These are phyloP conservation scores for Lepidurus apus DNA, from an alignment of 1,140 invertebrate genomes.

Conservation along the genomic window DNA sequence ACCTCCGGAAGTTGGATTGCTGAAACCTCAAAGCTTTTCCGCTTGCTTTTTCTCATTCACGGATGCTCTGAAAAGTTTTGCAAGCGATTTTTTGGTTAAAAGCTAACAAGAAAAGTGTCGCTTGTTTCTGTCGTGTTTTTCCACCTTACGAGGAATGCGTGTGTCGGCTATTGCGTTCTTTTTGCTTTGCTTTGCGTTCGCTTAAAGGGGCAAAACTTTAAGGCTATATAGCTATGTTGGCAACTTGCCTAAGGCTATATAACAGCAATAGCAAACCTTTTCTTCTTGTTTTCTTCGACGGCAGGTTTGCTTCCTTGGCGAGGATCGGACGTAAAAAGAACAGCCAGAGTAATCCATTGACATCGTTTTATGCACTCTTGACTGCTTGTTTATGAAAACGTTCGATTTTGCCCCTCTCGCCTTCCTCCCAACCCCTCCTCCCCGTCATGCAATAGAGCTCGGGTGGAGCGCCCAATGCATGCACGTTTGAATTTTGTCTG, in stretches of 20 bases:
- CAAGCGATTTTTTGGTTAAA: neutral
- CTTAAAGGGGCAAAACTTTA: neutral
- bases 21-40: too few relatives aligned
- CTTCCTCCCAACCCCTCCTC: neutral
- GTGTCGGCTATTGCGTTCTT: neutral
- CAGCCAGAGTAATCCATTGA: neutral
- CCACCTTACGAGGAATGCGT: neutral
- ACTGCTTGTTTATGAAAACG: conserved; percentile 18
- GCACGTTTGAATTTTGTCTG: too few relatives aligned
- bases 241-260: neutral
- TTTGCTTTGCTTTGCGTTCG: neutral
- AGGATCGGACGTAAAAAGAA: neutral
- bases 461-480: neutral
- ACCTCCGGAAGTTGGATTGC: too few relatives aligned
- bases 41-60: neutral
- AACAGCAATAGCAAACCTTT: neutral
- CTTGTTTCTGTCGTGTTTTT: neutral
- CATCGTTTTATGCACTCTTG: conserved; percentile 19
- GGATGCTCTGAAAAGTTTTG: neutral
- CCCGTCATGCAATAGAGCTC: neutral
- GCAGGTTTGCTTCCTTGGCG: neutral
- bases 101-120: too few relatives aligned
- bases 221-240: neutral
- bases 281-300: neutral
- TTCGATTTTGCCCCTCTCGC: neutral